Evolutionary conservation across 2,888 invertebrate species (phyloP).

Genomic region (Balanococcus diminutus): DNA sequence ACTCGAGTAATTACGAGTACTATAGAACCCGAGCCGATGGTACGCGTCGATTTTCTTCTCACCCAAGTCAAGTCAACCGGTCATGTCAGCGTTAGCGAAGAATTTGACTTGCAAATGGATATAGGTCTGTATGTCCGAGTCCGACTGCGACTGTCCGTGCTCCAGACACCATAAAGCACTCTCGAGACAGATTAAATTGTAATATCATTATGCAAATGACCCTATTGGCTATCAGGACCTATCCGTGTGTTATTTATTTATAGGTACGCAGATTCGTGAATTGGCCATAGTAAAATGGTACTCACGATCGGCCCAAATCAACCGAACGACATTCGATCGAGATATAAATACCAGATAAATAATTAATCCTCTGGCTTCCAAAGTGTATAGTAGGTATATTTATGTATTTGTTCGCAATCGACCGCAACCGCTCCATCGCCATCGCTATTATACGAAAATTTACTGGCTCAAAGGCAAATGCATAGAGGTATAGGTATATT

Average conservation of each 20-base stretch:
- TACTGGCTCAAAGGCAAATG: neutral
- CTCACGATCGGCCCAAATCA: constrained; percentile 12
- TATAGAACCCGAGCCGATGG: neutral
- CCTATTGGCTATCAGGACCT: neutral
- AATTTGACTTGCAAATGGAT: neutral
- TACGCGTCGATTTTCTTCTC: neutral
- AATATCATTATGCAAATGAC: neutral
- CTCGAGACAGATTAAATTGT: neutral
- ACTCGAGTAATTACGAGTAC: neutral
- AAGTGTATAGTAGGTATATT: neutral
- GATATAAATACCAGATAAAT: neutral
- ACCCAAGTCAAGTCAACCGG: neutral
- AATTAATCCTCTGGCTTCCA: neutral
- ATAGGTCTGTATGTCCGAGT: neutral
- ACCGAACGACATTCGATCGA: neutral
- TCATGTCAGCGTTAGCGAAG: neutral
- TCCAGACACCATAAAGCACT: neutral
- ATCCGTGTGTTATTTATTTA: too few relatives aligned
- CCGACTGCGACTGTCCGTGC: neutral
- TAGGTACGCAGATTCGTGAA: neutral
- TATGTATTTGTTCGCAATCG: too few relatives aligned
- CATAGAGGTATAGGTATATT: too few relatives aligned
- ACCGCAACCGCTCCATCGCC: neutral
- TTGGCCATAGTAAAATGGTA: neutral
- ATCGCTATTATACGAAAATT: neutral